Base-by-base conservation (phyloP, 2,888 invertebrate species). In the Alloplasta piceator region DNA sequence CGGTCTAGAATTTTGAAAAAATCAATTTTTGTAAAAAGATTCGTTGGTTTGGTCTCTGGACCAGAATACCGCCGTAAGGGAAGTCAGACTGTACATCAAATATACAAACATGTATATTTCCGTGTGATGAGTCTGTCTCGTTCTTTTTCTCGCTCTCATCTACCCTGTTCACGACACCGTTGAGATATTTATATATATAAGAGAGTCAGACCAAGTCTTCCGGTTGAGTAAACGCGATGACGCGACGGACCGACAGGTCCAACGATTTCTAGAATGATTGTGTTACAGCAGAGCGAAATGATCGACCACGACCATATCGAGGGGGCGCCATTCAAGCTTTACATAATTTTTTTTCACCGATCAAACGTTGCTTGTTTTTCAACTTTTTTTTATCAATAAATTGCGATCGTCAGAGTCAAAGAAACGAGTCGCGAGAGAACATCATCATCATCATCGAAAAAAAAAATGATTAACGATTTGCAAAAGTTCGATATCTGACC, bases 221-320 rank as follows among this genome's bases (percentile, higher is more conserved):
- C 58, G 74, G 70, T 82, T 82, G 82, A 82, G 80, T 55, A 83
- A 83, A 85, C 77, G 38, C 56, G 83, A 85, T 83, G 82, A 85
- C 83, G 82, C 73, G 80, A 72, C 38, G 63, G 55, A 41, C 75
- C 52, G 61, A 64, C 76, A 52, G 77, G 70, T 78, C 64, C 64
- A 74, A 78, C 26, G 26, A 14, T 26, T 16, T 74, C 39, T 14
- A 41, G 56, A 66, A 56, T 26, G 56, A 55, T 46, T 39, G 6
- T 58, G 48, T 74, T 71, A 55, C 50, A 46, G 12, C 7, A 52
- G 14, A 6, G 58, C 56, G 66, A 26, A 26, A 26, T 26, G 26
- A 58, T 79, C 64, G 64, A 52, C 56, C 70, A 66, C 60, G 50
- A 43, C 26, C 12, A 4, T 6, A 39, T 12, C 12, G 12, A 26